A percentile compares a stretch with the other conserved stretches of the same genome.
Conservation (phyloP, 2,888 invertebrate genomes). For the Ariolimax columbianus region DNA sequence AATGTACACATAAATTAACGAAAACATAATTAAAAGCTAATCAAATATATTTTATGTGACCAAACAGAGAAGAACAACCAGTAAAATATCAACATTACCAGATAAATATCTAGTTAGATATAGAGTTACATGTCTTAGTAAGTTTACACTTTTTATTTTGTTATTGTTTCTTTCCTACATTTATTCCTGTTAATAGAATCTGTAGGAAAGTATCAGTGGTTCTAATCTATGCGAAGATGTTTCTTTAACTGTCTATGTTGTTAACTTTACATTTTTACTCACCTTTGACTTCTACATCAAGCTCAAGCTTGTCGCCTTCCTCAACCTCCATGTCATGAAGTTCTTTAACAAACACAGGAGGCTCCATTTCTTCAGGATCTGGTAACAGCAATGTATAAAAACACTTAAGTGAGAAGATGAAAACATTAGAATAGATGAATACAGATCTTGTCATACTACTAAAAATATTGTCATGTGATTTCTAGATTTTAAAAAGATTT, state of each 20-base stretch:
- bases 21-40: neutral
- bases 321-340: conserved; percentile 89
- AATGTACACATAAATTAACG: neutral
- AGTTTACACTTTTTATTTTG: no score
- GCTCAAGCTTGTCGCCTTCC: conserved; percentile 90
- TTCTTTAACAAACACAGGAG: conserved; percentile 86
- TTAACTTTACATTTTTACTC: neutral
- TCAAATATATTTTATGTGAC: neutral
- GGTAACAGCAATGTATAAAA: neutral
- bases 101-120: no score
- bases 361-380: conserved; percentile 59
- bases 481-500: no score
- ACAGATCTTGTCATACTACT: no score
- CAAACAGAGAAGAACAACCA: no score
- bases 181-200: neutral
- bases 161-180: no score
- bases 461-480: no score
- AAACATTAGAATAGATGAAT: no score
- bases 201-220: neutral
- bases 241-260: neutral
- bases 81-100: no score
- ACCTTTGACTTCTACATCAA: conserved; percentile 80
- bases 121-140: no score
- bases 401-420: neutral
- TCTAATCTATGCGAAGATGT: neutral